Evolutionary conservation across 2,888 invertebrate genomes (phyloP).

Genomic region (Tetragnatha montana): DNA sequence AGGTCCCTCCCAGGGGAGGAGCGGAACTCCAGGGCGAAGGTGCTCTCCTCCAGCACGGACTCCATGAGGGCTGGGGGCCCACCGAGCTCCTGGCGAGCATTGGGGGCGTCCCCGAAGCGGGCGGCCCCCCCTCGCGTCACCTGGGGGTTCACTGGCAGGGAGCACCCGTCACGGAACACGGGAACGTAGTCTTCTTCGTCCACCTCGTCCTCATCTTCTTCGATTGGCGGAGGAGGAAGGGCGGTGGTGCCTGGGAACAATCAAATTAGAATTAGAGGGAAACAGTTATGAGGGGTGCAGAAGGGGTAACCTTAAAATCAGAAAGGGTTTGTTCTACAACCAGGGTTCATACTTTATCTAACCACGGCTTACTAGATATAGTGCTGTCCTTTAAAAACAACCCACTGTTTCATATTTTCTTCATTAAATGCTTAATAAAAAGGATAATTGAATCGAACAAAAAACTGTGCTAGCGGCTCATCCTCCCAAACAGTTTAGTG

Average conservation of each 20-base stretch:
- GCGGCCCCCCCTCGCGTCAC: slow-evolving; percentile 78
- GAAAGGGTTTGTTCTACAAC: too few relatives aligned
- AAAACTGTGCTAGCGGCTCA: too few relatives aligned
- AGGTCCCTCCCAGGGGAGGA: slow-evolving; percentile 7
- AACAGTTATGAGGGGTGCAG: too few relatives aligned
- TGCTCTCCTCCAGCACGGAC: slow-evolving; percentile 68
- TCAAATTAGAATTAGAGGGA: too few relatives aligned
- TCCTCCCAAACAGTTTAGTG: too few relatives aligned
- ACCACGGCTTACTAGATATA: too few relatives aligned
- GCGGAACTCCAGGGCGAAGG: slow-evolving; percentile 71
- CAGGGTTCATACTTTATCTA: too few relatives aligned
- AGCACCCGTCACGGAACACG: slow-evolving; percentile 75
- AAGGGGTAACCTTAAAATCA: too few relatives aligned
- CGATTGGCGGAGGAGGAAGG: not conserved
- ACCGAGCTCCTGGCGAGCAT: slow-evolving; percentile 70
- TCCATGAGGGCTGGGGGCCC: slow-evolving; percentile 57
- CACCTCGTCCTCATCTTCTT: slow-evolving; percentile 21
- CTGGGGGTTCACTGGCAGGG: slow-evolving; percentile 79
- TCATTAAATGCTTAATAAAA: too few relatives aligned
- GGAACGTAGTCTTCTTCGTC: not conserved
- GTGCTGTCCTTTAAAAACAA: too few relatives aligned
- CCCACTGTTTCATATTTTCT: too few relatives aligned
- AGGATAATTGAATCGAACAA: too few relatives aligned
- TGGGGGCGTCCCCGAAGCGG: slow-evolving; percentile 72
- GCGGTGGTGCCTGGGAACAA: not conserved